These are phyloP conservation scores for Aphidius colemani DNA, from an alignment of 2,888 invertebrate species.

Conservation along the genomic window DNA sequence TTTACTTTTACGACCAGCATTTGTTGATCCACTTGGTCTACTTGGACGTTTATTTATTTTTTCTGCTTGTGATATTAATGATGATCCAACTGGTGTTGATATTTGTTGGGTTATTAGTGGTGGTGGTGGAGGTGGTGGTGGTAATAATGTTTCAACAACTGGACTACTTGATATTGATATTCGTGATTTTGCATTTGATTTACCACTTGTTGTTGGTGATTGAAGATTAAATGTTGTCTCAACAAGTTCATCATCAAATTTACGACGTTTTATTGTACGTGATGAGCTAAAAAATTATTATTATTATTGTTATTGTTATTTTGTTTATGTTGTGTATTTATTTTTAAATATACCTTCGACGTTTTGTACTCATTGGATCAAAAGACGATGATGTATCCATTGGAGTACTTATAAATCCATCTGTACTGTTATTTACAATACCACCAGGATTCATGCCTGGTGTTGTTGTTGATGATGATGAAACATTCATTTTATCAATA, in stretches of 20 bases:
- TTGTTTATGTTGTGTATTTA: conserved; percentile 3
- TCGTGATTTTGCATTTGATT: conserved; percentile 52
- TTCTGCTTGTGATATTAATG: conserved; percentile 48
- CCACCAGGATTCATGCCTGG: conserved; percentile 42
- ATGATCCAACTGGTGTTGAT: conserved; percentile 43
- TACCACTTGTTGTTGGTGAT: conserved; percentile 51
- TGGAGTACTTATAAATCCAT: conserved; percentile 42
- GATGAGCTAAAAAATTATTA: conserved; percentile 70
- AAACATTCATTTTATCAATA: conserved; percentile 42
- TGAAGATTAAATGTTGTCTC: conserved; percentile 65
- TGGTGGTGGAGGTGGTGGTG: conserved; percentile 47
- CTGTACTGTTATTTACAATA: conserved; percentile 42
- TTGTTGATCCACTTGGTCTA: conserved; percentile 51
- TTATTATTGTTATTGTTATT: background rate
- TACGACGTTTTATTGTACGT: conserved; percentile 90
- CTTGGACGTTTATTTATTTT: conserved; percentile 50
- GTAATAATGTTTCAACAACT: conserved; percentile 46
- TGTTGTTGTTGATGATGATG: conserved; percentile 38
- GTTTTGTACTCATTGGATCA: conserved; percentile 53
- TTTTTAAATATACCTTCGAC: conserved; percentile 48
- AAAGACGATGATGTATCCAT: conserved; percentile 48
- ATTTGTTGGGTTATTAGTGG: too few species aligned
- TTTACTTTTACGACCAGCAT: conserved; percentile 55
- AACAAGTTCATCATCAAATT: conserved; percentile 96
- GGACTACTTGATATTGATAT: conserved; percentile 49